Base-by-base conservation (phyloP, 2,888 invertebrate genomes). In the Globia sparganii region DNA sequence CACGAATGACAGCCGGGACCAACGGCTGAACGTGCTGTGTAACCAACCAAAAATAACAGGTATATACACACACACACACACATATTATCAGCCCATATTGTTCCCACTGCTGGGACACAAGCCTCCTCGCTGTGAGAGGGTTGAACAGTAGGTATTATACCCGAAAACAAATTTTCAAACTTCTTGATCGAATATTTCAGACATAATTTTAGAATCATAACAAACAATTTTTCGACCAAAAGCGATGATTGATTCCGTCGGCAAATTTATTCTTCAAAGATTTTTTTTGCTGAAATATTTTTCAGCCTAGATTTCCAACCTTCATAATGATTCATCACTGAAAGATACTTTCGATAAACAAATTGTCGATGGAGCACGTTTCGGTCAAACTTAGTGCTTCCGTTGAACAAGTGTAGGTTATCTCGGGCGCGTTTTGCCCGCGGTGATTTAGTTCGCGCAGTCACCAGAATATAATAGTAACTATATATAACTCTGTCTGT, bases 291-390 rank as follows among this genome's bases (percentile, higher is more conserved):
- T 18, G 34, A 28, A 73, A 34, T 21, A 43, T 34, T 65, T 64
- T 21, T 25, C 46, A 13, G 74, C n/a, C 58, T n/a, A 74, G 58
- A 73, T 65, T 58, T 58, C n/a, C 25, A 28, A 59, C 11, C n/a
- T 65, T 77, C 9, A 18, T n/a, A 15, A 59, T 81, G 58, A 78
- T 81, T 81, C 49, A 78, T 65, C 6, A 34, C 34, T 73, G 34
- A 34, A 43, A 65, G 28, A 73, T 81, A 78, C 31, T 80, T 31
- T 73, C 15, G 9, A n/a, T 81, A 74, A 80, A 81, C 40, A 78
- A 49, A 34, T 64, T 6, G 13, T 49, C 25, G 31, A 21, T 49
- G 31, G 34, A 64, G 34, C 4, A 34, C 5, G 56, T 49, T 58
- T 65, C 25, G 1, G 25, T 1, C 2, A 40, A 72, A 61, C 25